Conservation (phyloP, 2,113 vertebrate genomes). For the Acrocephalus arundinaceus region DNA sequence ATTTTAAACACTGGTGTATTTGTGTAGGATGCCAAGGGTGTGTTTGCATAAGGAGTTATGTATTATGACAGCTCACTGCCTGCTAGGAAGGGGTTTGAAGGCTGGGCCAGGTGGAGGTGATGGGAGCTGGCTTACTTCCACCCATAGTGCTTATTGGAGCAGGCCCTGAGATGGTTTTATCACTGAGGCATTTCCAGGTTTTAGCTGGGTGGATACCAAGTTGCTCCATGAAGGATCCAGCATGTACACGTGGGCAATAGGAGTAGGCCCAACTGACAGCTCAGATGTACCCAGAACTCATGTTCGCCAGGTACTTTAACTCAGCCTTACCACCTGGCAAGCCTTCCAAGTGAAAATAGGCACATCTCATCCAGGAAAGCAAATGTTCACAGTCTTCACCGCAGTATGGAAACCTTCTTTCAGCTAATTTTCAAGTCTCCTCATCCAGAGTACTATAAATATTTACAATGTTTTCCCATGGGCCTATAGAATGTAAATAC, state of each 20-base stretch:
- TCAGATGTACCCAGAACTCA: background rate
- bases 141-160: background rate
- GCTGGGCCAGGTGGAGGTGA: conserved; percentile 26
- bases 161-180: background rate
- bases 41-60: conserved; percentile 1
- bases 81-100: background rate
- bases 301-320: background rate
- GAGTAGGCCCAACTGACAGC: background rate
- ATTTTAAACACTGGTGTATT: too few relatives aligned
- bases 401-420: background rate
- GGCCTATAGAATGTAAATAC: background rate
- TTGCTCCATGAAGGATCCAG: background rate
- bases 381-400: background rate
- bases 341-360: background rate
- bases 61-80: conserved; percentile 9
- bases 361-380: background rate
- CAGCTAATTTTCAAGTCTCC: background rate
- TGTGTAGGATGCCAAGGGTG: background rate
- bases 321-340: background rate
- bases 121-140: conserved; percentile 18
- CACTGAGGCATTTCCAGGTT: conserved; percentile 5
- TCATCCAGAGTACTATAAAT: background rate
- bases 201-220: background rate
- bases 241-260: background rate
- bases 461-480: background rate